phyloP scores from a whole-genome alignment of 2,797 vertebrate species.

The Anableps anableps region DNA sequence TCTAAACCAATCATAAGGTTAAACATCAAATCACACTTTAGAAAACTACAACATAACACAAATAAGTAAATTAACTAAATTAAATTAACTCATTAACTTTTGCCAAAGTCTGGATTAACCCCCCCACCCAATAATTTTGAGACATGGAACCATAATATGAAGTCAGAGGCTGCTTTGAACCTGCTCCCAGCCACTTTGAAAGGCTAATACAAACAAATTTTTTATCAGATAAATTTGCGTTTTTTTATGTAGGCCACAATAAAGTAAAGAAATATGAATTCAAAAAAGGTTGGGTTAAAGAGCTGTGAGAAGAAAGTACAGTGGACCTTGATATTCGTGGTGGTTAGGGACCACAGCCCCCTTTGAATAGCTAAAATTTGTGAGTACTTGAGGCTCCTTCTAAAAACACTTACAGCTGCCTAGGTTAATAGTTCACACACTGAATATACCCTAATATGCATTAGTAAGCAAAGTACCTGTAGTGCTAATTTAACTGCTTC shows the following conservation, averaged over 20 bases:
- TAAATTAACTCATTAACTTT: too few species aligned
- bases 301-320: background rate
- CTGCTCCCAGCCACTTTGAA: background rate
- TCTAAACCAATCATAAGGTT: background rate
- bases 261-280: background rate
- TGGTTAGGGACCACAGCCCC: too few species aligned
- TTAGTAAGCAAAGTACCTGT: background rate
- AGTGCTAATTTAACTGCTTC: background rate
- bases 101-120: too few species aligned
- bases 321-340: background rate
- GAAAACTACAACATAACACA: background rate
- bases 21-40: background rate
- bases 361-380: too few species aligned
- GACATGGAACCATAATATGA: background rate
- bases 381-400: too few species aligned
- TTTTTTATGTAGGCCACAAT: background rate
- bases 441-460: too few species aligned
- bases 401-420: too few species aligned
- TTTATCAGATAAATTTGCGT: background rate
- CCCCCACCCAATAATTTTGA: too few species aligned
- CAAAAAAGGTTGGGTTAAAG: background rate
- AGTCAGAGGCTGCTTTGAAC: background rate
- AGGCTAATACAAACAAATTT: background rate
- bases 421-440: too few species aligned
- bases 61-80: background rate